These are phyloP conservation scores for Vidua chalybeata DNA, from an alignment of 2,113 vertebrate species.

Conservation along the genomic window DNA sequence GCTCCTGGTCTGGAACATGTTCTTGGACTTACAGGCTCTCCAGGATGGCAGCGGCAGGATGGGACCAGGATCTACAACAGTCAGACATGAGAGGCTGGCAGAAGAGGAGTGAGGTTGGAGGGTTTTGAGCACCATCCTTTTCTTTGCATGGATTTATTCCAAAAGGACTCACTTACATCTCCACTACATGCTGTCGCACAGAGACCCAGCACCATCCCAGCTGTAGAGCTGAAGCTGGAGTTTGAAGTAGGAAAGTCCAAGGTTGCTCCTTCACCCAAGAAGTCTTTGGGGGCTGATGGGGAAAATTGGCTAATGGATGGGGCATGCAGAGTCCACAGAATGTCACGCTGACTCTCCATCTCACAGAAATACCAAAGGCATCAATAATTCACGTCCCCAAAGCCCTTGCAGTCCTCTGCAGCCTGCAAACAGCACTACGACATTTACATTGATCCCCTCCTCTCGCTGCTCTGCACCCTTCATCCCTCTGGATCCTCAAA, in stretches of 20 bases:
- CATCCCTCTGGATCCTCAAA: background rate
- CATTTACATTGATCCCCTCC: background rate
- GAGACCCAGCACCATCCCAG: background rate
- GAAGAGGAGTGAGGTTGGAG: background rate
- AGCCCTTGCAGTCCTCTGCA: background rate
- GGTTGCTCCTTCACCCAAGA: background rate
- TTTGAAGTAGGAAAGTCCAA: background rate
- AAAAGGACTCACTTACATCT: background rate
- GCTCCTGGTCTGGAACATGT: background rate
- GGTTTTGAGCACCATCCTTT: background rate
- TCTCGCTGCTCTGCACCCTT: rapidly evolving
- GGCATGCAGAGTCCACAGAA: background rate
- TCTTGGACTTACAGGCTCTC: background rate
- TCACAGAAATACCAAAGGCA: background rate
- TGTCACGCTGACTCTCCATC: background rate
- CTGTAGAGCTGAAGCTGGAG: background rate
- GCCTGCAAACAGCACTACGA: background rate
- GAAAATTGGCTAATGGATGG: rapidly evolving
- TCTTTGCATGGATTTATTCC: background rate
- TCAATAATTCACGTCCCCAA: background rate
- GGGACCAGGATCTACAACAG: background rate
- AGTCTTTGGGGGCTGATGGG: rapidly evolving
- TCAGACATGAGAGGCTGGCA: background rate
- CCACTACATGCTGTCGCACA: background rate
- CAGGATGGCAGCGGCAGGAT: rapidly evolving